These are phyloP conservation scores for Drosophila sordidapex DNA, from an alignment of 2,888 invertebrate genomes.

Conservation along the genomic window DNA sequence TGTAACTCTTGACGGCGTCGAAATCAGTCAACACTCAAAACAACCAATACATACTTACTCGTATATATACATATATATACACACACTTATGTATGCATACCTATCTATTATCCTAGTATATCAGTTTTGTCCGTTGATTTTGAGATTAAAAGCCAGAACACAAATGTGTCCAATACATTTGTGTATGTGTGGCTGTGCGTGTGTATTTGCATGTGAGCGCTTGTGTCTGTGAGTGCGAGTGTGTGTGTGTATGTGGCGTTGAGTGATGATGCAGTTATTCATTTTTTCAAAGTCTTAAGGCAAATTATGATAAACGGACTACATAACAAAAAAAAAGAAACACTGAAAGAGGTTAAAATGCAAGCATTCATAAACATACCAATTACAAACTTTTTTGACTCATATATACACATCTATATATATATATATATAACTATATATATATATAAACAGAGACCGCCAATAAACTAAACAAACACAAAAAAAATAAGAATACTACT, in stretches of 20 bases:
- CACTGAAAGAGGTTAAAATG: conserved; percentile 34
- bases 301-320: conserved; percentile 40
- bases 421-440: conserved; percentile 28
- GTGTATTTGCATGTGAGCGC: not conserved
- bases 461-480: conserved; percentile 61
- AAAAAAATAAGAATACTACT: conserved; percentile 34
- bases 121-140: conserved; percentile 43
- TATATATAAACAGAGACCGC: conserved; percentile 64
- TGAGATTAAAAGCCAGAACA: conserved; percentile 48
- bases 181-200: conserved; percentile 11
- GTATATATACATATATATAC: conserved; percentile 37
- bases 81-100: conserved; percentile 48
- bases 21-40: conserved; percentile 55
- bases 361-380: conserved; percentile 61
- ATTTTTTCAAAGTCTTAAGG: conserved; percentile 53
- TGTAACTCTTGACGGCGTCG: conserved; percentile 57
- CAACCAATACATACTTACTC: conserved; percentile 54
- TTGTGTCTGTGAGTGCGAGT: not conserved
- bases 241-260: conserved; percentile 31
- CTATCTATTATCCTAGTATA: conserved; percentile 40
- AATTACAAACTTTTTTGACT: conserved; percentile 59
- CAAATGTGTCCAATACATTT: conserved; percentile 23
- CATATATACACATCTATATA: conserved; percentile 40
- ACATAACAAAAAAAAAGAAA: conserved; percentile 24
- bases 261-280: conserved; percentile 61